These are phyloP conservation scores for Actinia tenebrosa DNA, from an alignment of 64 coral and sea anemone genomes.

Conservation along the genomic window DNA sequence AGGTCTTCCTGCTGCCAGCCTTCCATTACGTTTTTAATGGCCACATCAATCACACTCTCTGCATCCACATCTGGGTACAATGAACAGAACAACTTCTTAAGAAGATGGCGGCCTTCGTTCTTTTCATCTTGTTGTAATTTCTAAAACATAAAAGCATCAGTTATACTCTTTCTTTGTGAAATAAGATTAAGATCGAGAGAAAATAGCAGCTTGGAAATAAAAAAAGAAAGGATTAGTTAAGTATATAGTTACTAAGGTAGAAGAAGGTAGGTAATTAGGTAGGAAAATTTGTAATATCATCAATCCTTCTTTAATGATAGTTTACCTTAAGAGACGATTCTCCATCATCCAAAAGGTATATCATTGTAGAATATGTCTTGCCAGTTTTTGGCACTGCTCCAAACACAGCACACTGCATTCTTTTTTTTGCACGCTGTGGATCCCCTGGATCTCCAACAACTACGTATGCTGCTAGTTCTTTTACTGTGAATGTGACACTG, in stretches of 20 bases:
- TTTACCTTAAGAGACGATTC: constrained; percentile 49
- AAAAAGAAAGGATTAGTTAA: no score
- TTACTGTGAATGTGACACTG: constrained; percentile 11
- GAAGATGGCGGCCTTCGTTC: background rate
- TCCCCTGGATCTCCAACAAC: constrained; percentile 27
- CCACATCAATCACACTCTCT: background rate
- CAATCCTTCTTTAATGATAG: background rate
- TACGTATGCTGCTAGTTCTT: constrained; percentile 23
- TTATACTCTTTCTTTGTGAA: no score
- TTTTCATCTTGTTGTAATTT: background rate
- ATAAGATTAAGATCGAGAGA: no score
- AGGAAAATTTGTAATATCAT: no score
- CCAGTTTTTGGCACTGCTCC: constrained; percentile 21
- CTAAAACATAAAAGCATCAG: background rate
- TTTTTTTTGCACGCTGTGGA: constrained; percentile 40
- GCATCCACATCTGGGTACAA: background rate
- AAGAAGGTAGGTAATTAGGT: no score
- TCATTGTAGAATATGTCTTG: background rate
- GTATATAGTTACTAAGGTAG: no score
- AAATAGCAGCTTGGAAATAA: no score
- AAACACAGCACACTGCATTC: constrained; percentile 44
- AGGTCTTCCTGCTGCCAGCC: background rate
- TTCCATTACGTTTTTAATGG: background rate
- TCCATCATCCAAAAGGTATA: constrained; percentile 55
- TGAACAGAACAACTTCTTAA: constrained; percentile 12